Base-by-base conservation (phyloP, 2,797 vertebrate species). In the Alouatta caraya region DNA sequence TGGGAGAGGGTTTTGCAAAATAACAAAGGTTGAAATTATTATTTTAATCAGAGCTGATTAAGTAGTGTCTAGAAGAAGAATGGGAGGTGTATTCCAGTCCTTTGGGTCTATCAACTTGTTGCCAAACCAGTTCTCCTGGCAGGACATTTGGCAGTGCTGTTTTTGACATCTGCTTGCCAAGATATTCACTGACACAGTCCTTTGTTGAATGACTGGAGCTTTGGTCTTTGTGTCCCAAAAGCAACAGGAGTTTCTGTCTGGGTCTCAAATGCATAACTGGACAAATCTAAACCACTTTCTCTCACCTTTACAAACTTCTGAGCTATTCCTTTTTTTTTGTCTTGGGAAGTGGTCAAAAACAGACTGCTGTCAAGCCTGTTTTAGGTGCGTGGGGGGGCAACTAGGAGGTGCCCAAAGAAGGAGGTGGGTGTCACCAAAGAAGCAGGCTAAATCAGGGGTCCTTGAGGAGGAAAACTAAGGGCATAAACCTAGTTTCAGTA, bases 51-150 rank as follows among this genome's bases (percentile, higher is more conserved):
- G n/a, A 17, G 42, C 72, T 79, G 61, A 96, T 91, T 82, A 97
- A 93, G 73, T 79, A 39, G 85, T 70, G 83, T 46, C 55, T 72
- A 96, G 88, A 96, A 92, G 76, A 93, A 83, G 67, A 95, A 94
- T 17, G 28, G 82, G 72, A 61, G 72, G 52, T 46, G 28, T 80
- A 24, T 96, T 93, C 80, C 55, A 75, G 89, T 94, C 86, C 95
- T 96, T 85, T 89, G 89, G 95, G 79, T 92, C 95, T 96, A 50
- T 79, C 93, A 95, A 73, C 59, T 97, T 94, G 90, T 94, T 98
- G 97, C 96, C 87, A 97, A 97, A 98, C 96, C 94, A 97, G 97
- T 97, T 97, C 61, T 96, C 94, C 80, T 26, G 57, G 91, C 39
- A 15, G 92, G 89, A 80, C 86, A 67, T 39, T 83, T 96, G 96